A percentile compares a stretch with the other conserved stretches of the same genome.
Conservation (phyloP, 2,888 invertebrate genomes). For the Trileptium ribeirensis region DNA sequence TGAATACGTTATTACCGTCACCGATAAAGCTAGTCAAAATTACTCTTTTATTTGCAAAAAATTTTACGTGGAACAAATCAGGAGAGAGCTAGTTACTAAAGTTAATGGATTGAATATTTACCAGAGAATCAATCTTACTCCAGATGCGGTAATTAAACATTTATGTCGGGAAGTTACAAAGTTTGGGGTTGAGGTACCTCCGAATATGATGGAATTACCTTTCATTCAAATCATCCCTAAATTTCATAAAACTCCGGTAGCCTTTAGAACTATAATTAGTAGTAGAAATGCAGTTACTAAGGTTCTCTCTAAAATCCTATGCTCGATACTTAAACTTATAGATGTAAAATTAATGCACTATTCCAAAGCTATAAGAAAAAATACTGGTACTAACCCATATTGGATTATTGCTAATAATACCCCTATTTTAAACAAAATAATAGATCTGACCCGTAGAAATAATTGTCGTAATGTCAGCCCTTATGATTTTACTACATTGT, state of each 20-base stretch:
- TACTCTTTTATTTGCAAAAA: too few species aligned
- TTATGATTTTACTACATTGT: too few species aligned
- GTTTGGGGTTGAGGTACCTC: background rate
- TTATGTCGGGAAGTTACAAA: background rate
- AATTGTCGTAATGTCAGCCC: too few species aligned
- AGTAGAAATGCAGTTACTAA: background rate
- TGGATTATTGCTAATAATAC: too few species aligned
- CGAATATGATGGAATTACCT: background rate
- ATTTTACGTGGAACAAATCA: background rate
- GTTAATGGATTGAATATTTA: background rate
- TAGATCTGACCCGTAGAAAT: too few species aligned
- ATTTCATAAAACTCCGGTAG: constrained; percentile 1
- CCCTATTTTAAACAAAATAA: too few species aligned
- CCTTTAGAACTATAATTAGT: background rate
- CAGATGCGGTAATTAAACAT: background rate
- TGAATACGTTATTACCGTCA: background rate
- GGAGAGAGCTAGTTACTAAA: background rate
- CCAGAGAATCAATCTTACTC: background rate
- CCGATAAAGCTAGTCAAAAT: too few species aligned
- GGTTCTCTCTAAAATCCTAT: background rate
- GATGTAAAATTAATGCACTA: background rate
- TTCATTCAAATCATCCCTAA: constrained; percentile 6
- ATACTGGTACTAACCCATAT: too few species aligned
- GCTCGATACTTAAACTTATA: background rate
- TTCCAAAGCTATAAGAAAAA: background rate